A percentile compares a stretch with the other conserved stretches of the same genome.
Conservation (phyloP, 2,113 vertebrate genomes). For the Calonectris borealis region DNA sequence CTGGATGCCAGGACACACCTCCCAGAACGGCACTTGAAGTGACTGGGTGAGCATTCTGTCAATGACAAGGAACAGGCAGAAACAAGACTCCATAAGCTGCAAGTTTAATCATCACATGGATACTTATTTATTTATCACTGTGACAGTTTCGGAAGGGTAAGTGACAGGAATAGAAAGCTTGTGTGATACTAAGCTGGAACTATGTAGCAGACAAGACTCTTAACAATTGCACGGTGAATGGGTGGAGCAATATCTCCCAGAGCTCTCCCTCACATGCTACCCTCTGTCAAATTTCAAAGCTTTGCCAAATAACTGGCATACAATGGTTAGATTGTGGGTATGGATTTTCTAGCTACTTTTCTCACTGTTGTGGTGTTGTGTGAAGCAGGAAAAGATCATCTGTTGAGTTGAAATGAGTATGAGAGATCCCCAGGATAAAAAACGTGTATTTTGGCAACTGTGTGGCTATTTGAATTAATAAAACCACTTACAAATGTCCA, state of each 20-base stretch:
- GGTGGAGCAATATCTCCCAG: background rate
- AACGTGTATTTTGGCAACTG: background rate
- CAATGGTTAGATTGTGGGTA: background rate
- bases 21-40: conserved; percentile 92
- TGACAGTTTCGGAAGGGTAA: background rate
- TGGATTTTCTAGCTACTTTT: background rate
- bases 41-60: conserved; percentile 94
- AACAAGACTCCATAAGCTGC: background rate
- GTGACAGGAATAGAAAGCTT: background rate
- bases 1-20: conserved; percentile 89
- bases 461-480: background rate
- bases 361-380: background rate
- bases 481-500: background rate
- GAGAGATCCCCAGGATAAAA: background rate
- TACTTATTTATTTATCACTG: background rate
- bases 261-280: background rate
- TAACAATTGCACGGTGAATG: background rate
- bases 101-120: background rate
- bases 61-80: conserved; percentile 40
- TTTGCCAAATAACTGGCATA: background rate
- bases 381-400: background rate
- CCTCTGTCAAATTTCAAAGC: background rate
- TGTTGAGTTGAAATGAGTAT: background rate
- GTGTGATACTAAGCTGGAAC: background rate
- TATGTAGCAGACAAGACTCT: background rate